A percentile compares a stretch with the other conserved stretches of the same genome.
These are phyloP conservation scores for Mustela lutreola DNA, from an alignment of 2,113 vertebrate species.

Conservation along the genomic window DNA sequence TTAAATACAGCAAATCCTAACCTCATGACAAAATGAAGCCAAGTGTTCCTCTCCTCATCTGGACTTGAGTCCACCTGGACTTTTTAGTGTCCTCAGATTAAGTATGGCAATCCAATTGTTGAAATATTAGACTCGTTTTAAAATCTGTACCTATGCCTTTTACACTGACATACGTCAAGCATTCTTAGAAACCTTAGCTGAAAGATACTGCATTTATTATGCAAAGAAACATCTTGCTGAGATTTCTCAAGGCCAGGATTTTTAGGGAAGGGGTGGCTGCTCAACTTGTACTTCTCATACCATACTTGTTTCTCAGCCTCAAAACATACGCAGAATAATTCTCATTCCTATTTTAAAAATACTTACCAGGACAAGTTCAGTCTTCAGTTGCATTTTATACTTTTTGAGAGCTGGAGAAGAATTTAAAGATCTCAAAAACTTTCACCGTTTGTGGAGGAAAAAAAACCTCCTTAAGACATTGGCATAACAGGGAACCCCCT, in stretches of 20 bases:
- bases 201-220: background rate
- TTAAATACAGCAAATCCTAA: background rate
- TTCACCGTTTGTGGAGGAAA: background rate
- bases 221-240: background rate
- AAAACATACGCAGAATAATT: background rate
- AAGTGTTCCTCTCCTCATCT: background rate
- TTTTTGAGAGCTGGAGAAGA: background rate
- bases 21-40: background rate
- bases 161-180: background rate
- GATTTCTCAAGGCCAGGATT: background rate
- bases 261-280: background rate
- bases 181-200: background rate
- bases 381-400: background rate
- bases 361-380: background rate
- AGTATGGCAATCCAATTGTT: background rate
- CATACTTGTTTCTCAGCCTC: background rate
- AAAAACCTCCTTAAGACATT: background rate
- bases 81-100: background rate
- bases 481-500: background rate
- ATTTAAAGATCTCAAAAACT: background rate
- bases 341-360: background rate
- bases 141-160: background rate
- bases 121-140: background rate
- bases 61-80: background rate
- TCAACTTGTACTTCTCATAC: background rate